Percentiles rank a stretch among this genome's conserved stretches.
Conservation (phyloP, 2,113 vertebrate species). For the Pyxicephalus adspersus region DNA sequence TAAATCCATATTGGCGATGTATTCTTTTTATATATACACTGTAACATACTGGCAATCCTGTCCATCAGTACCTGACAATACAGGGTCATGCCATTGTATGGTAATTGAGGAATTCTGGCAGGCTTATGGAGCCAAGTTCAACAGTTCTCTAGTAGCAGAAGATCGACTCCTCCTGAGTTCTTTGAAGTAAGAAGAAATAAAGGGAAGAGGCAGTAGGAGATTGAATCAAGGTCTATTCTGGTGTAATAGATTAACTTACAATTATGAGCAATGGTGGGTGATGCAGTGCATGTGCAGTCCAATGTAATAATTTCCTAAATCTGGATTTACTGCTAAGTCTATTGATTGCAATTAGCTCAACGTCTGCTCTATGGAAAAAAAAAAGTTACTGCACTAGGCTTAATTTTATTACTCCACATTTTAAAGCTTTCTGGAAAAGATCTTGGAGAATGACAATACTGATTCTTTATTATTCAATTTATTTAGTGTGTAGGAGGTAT, state of each 20-base stretch:
- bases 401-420: no score
- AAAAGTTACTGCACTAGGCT: no score
- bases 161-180: not conserved
- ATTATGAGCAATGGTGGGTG: not conserved
- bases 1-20: no score
- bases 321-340: not conserved
- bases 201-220: not conserved
- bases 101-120: not conserved
- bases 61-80: not conserved
- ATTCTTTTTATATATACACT: no score
- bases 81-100: not conserved
- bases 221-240: not conserved
- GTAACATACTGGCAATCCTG: no score
- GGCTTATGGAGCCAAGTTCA: not conserved
- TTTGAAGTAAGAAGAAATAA: no score
- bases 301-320: not conserved
- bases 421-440: no score
- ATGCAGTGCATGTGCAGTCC: not conserved
- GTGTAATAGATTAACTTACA: not conserved
- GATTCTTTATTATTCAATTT: no score
- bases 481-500: no score
- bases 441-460: no score
- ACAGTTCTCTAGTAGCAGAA: not conserved
- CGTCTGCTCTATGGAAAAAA: not conserved
- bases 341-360: not conserved